Percentiles rank a stretch among this genome's conserved stretches.
These are phyloP conservation scores for Altica lythri DNA, from an alignment of 2,888 invertebrate species.

Conservation along the genomic window DNA sequence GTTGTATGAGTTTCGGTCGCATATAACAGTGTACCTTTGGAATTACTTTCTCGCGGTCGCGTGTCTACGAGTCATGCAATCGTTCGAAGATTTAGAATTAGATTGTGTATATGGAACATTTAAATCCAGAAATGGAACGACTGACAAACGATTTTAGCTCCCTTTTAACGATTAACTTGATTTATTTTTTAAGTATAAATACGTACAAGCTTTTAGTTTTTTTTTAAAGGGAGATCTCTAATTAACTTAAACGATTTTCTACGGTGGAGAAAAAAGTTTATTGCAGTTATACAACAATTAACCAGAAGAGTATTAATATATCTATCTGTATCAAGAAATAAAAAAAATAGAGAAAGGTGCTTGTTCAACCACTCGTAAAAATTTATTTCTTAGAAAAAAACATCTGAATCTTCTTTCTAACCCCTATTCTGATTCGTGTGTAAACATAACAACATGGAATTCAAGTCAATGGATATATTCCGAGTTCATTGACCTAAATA, in stretches of 20 bases:
- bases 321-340: background rate
- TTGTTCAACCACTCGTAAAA: constrained; percentile 6
- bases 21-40: constrained; percentile 1
- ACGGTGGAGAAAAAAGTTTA: too few species aligned
- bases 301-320: too few species aligned
- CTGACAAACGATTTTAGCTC: constrained; percentile 10
- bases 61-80: constrained; percentile 13
- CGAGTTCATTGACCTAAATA: constrained; percentile 39
- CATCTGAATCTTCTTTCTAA: constrained; percentile 14
- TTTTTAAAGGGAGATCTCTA: too few species aligned
- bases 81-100: constrained; percentile 15
- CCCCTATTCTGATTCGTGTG: constrained; percentile 11
- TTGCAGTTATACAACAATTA: too few species aligned
- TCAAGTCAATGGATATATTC: constrained; percentile 12
- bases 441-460: constrained; percentile 18
- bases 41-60: background rate
- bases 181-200: constrained; percentile 11
- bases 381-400: constrained; percentile 9
- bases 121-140: constrained; percentile 21
- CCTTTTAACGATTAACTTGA: constrained; percentile 9
- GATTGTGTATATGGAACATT: constrained; percentile 13
- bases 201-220: too few species aligned
- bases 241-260: too few species aligned
- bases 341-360: background rate
- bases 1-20: constrained; percentile 9